Percentiles rank a stretch among this genome's conserved stretches.
These are phyloP conservation scores for Watsonalla cultraria DNA, from an alignment of 2,888 invertebrate species.

Conservation along the genomic window DNA sequence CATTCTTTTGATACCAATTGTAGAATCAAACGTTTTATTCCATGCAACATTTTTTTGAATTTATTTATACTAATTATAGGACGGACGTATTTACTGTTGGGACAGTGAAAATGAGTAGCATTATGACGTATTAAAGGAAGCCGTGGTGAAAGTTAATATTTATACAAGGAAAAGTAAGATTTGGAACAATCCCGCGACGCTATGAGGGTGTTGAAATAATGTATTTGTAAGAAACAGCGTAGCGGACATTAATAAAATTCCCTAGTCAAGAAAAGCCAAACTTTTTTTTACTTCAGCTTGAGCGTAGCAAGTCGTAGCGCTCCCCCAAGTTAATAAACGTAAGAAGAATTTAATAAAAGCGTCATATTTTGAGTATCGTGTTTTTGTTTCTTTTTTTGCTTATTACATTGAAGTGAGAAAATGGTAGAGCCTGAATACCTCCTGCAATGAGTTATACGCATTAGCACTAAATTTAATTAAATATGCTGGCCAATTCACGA, in stretches of 20 bases:
- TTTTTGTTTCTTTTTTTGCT: slow-evolving; percentile 14
- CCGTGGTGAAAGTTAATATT: too few relatives aligned
- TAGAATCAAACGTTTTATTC: too few relatives aligned
- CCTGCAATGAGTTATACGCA: neutral
- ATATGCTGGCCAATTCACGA: too few relatives aligned
- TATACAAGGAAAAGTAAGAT: neutral
- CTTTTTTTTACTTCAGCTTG: slow-evolving; percentile 55
- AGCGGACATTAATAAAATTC: slow-evolving; percentile 68
- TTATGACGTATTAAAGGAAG: too few relatives aligned
- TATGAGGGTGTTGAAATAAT: slow-evolving; percentile 45
- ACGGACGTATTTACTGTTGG: too few relatives aligned
- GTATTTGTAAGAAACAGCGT: slow-evolving; percentile 48
- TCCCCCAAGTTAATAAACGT: slow-evolving; percentile 61
- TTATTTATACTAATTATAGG: too few relatives aligned
- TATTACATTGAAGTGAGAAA: neutral
- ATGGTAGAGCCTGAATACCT: neutral
- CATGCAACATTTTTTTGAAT: too few relatives aligned
- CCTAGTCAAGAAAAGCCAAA: slow-evolving; percentile 57
- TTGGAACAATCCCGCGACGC: slow-evolving; percentile 21
- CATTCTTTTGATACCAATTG: too few relatives aligned
- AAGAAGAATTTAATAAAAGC: slow-evolving; percentile 73
- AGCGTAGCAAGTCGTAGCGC: slow-evolving; percentile 50
- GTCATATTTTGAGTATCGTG: slow-evolving; percentile 53
- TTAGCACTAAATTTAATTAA: too few relatives aligned
- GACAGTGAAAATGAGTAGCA: too few relatives aligned